Conservation (phyloP, 2,113 vertebrate genomes). For the Pycnonotus jocosus region DNA sequence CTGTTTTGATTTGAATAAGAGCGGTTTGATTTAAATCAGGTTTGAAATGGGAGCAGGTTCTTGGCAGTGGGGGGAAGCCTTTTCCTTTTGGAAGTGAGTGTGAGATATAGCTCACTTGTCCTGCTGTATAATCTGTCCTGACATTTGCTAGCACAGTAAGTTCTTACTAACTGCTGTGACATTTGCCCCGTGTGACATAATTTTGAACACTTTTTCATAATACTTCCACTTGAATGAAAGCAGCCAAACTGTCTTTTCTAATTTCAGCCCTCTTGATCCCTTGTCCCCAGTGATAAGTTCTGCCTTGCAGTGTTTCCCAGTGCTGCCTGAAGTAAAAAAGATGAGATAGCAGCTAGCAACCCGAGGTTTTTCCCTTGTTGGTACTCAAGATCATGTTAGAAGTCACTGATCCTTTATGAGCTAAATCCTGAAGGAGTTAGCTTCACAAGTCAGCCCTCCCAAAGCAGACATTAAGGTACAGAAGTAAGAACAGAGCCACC, state of each 20-base stretch:
- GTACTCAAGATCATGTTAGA: background rate
- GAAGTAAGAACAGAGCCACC: background rate
- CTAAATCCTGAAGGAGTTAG: constrained; percentile 3
- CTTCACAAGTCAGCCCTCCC: background rate
- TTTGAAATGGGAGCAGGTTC: background rate
- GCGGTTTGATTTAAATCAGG: background rate
- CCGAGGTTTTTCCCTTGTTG: background rate
- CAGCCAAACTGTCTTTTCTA: constrained; percentile 30
- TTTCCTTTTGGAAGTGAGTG: background rate
- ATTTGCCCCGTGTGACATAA: background rate
- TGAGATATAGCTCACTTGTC: background rate
- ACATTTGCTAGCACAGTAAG: background rate
- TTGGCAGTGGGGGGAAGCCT: background rate
- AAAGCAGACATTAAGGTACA: background rate
- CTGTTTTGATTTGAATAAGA: background rate
- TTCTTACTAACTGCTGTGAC: background rate
- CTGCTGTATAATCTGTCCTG: background rate
- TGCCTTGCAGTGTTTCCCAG: constrained; percentile 11
- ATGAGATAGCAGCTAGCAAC: background rate
- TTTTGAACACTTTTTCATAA: background rate
- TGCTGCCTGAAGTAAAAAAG: background rate
- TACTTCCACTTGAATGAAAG: constrained; percentile 14
- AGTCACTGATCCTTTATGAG: background rate
- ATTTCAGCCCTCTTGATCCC: background rate
- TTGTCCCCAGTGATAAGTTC: background rate